Conservation (phyloP, 2,113 vertebrate species). For the Anarrhichthys ocellatus region DNA sequence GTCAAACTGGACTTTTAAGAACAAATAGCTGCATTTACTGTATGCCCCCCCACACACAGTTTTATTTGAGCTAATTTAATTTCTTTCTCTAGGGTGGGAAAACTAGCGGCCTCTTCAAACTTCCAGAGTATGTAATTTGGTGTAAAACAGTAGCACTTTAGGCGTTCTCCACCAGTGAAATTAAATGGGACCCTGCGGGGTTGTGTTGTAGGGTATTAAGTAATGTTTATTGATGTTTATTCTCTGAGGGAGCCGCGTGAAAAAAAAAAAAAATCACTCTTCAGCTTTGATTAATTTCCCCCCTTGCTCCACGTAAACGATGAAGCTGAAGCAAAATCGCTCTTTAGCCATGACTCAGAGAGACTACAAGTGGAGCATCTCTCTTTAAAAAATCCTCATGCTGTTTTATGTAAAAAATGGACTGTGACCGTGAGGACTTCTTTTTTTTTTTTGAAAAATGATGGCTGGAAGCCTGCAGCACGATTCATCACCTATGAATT, state of each 20-base stretch:
- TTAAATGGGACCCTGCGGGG: constrained; percentile 81
- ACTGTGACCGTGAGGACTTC: constrained; percentile 62
- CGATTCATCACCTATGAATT: constrained; percentile 73
- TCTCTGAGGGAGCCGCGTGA: constrained; percentile 76
- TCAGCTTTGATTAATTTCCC: constrained; percentile 84
- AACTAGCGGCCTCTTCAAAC: constrained; percentile 79
- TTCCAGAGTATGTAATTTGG: constrained; percentile 83
- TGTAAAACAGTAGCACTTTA: constrained; percentile 83
- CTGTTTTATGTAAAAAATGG: constrained; percentile 76
- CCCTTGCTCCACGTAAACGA: constrained; percentile 77
- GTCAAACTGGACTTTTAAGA: constrained; percentile 69
- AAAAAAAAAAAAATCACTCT: constrained; percentile 77
- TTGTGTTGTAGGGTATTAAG: constrained; percentile 84
- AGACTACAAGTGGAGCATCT: constrained; percentile 74
- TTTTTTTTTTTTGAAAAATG: constrained; percentile 63
- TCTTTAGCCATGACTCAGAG: constrained; percentile 79
- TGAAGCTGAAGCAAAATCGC: constrained; percentile 75
- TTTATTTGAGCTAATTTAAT: constrained; percentile 78
- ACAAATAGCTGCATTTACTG: constrained; percentile 68
- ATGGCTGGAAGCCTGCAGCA: constrained; percentile 53
- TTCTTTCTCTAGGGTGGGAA: constrained; percentile 79
- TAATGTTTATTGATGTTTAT: constrained; percentile 86
- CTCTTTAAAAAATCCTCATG: constrained; percentile 73
- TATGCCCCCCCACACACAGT: constrained; percentile 27
- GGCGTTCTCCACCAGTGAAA: constrained; percentile 82